Percentiles rank a stretch among this genome's conserved stretches.
phyloP scores from a whole-genome alignment of 2,113 vertebrate species.

The Promerops cafer region DNA sequence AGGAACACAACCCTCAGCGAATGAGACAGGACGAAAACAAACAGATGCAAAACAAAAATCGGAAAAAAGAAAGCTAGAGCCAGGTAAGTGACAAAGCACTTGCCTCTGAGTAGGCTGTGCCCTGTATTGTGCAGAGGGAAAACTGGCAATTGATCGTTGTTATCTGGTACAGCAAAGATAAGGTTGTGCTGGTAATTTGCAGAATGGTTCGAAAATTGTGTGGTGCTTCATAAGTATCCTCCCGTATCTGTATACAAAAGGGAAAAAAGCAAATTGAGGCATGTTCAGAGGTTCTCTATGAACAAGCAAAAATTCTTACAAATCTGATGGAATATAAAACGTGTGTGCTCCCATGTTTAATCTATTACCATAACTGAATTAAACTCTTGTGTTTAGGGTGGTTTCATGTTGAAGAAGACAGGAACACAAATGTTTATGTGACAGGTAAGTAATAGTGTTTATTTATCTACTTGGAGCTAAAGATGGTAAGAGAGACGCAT shows the following conservation, averaged over 20 bases:
- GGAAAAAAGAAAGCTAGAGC: conserved; percentile 88
- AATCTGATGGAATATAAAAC: not conserved
- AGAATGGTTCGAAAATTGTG: not conserved
- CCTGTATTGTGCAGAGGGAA: not conserved
- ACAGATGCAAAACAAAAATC: conserved; percentile 79
- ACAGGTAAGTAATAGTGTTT: conserved; percentile 77
- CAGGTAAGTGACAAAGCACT: conserved; percentile 68
- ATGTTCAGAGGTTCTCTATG: not conserved
- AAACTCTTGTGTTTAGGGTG: conserved; percentile 77
- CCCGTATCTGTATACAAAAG: not conserved
- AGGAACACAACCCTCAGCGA: conserved; percentile 7
- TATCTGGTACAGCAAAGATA: not conserved
- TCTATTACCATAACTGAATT: not conserved
- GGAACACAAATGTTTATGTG: conserved; percentile 95
- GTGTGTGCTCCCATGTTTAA: not conserved
- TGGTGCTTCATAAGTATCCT: not conserved
- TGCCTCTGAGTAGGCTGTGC: not conserved
- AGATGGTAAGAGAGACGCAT: not conserved
- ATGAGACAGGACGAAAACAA: conserved; percentile 37
- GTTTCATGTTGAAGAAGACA: conserved; percentile 91
- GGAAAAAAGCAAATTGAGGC: not conserved
- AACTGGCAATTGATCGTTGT: not conserved
- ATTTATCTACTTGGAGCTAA: not conserved
- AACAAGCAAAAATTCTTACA: not conserved
- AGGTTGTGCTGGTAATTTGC: not conserved